Percentiles rank a stretch among this genome's conserved stretches.
Evolutionary conservation across 2,113 vertebrate genomes (phyloP).

Genomic region (Caretta caretta): DNA sequence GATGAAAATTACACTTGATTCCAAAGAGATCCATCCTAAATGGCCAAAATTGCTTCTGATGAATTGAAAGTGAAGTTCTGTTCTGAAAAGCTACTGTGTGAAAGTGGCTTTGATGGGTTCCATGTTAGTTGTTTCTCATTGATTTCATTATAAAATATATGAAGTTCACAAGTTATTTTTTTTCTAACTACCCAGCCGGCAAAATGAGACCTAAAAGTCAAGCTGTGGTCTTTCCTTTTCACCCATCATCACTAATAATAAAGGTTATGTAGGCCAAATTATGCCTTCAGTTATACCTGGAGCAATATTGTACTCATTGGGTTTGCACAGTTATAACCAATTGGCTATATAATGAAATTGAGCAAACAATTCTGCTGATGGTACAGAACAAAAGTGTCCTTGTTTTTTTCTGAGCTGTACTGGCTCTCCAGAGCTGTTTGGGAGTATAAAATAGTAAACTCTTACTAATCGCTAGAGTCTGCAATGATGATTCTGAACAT

Average conservation of each 20-base stretch:
- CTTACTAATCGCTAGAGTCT: not conserved
- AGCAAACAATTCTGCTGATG: accelerated
- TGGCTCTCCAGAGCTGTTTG: not conserved
- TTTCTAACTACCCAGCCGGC: not conserved
- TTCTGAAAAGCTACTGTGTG: not conserved
- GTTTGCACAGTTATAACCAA: accelerated
- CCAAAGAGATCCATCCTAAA: not conserved
- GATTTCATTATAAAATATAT: not conserved
- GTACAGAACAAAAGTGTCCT: not conserved
- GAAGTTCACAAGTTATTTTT: not conserved
- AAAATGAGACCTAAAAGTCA: not conserved
- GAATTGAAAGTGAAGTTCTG: not conserved
- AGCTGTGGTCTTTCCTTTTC: not conserved
- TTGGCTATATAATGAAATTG: not conserved
- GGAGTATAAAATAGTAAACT: not conserved
- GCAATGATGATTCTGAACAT: not conserved
- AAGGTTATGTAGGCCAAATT: not conserved
- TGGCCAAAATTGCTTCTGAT: not conserved
- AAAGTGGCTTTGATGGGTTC: not conserved
- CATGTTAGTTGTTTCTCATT: not conserved
- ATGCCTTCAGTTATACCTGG: not conserved
- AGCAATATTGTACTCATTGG: not conserved
- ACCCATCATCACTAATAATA: not conserved
- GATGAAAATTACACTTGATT: not conserved
- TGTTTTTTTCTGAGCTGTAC: not conserved